Conservation (phyloP, 2,113 vertebrate species). For the Pseudopipra pipra region DNA sequence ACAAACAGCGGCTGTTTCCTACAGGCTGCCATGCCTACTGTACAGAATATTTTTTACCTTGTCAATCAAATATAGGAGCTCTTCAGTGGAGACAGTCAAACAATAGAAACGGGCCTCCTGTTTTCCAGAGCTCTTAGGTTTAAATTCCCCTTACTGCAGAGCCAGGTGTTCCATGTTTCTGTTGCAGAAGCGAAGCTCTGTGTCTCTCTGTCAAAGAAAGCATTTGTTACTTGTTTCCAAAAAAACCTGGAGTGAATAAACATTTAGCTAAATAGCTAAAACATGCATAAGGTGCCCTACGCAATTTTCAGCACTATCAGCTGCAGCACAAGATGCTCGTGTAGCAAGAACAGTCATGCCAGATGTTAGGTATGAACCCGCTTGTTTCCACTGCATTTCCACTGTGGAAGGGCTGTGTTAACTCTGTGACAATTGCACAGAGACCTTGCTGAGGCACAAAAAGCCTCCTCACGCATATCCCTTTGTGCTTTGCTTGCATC, state of each 20-base stretch:
- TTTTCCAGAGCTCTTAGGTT: background rate
- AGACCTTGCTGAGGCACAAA: background rate
- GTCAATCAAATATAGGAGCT: background rate
- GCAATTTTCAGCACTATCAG: background rate
- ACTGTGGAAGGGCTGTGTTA: background rate
- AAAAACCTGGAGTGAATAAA: background rate
- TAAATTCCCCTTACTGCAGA: background rate
- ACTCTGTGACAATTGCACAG: background rate
- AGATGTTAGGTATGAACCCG: background rate
- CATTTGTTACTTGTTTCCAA: slow-evolving; percentile 11
- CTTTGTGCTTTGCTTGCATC: background rate
- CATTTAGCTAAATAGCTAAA: slow-evolving; percentile 37
- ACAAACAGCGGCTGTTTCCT: background rate
- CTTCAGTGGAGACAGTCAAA: background rate
- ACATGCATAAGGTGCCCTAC: slow-evolving; percentile 1
- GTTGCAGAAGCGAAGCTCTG: background rate
- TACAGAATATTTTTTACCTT: background rate
- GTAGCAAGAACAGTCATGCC: background rate
- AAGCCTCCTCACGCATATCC: background rate
- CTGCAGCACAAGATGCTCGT: slow-evolving; percentile 25
- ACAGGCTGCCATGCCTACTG: background rate
- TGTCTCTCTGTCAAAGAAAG: background rate
- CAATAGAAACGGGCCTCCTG: background rate
- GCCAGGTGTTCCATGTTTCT: background rate
- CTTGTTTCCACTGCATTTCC: background rate